Evolutionary conservation across 2,113 vertebrate species (phyloP), one percentile per base, ranked within the genome.

Genomic region (Hippocampus zosterae): DNA sequence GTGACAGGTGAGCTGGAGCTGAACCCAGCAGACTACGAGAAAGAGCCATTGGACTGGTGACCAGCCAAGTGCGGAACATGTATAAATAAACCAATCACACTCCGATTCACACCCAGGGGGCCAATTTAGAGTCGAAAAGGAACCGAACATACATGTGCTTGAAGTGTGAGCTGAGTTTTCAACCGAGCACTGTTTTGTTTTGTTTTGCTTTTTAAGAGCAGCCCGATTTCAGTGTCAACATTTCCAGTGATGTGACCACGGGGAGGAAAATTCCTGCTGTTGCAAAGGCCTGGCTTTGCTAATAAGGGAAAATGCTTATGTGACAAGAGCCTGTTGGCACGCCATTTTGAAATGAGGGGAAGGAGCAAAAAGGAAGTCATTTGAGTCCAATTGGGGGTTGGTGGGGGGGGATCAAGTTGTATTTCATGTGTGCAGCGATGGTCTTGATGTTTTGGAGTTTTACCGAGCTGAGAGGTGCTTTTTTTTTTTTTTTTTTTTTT

Each of bases 171-270:
- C 5, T 37, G 33, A 37, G 5, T 37, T 37, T 37, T 37, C 33
- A 37, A 37, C 33, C 33, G 7, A 37, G 64, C 3, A 6, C 59
- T 73, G 77, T 40, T 23, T 64, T 13, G 12, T 50, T 52, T 52
- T 55, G 40, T 63, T 40, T 42, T 23, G 80, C 33, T 37, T 37
- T 37, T 37, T 37, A 37, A 37, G 11, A 80, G 71, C 82, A 83
- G 75, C 27, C 71, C 60, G 72, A 72, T 72, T 72, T 70, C 61
- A 70, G 76, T 81, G 73, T 88, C 80, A 86, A 77, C 71, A 59
- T 91, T 90, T 90, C 88, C 89, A 91, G 81, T 78, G 82, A 86
- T 25, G 72, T 80, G 48, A 73, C 70, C 72, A 4, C 70, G 61
- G 62, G 68, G 73, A 74, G 72, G 82, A 87, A 86, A 80, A 75